A percentile compares a stretch with the other conserved stretches of the same genome.
Evolutionary conservation across 2,888 invertebrate species (phyloP).

Genomic region (Capitulum mitella): DNA sequence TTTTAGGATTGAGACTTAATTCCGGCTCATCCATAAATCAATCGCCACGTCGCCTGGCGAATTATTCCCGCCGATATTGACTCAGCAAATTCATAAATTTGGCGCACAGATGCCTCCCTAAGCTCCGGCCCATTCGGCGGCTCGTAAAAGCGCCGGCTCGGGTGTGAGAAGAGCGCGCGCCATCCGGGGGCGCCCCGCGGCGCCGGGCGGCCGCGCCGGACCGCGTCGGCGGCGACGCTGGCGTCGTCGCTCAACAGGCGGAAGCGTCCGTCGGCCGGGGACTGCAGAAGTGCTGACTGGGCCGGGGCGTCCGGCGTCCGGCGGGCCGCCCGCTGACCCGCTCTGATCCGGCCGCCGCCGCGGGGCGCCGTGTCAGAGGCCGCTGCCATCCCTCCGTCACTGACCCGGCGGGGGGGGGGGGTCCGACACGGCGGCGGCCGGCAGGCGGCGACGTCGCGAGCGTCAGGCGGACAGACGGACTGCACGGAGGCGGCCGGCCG

Average conservation of each 20-base stretch:
- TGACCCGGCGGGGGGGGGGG: too few species aligned
- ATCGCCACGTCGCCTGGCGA: not conserved
- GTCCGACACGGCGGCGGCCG: too few species aligned
- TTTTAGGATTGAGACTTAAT: not conserved
- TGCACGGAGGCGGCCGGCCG: too few species aligned
- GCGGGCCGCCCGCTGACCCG: not conserved
- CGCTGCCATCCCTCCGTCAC: too few species aligned
- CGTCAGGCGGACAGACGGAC: too few species aligned
- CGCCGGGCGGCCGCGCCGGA: not conserved
- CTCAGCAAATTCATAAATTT: slow-evolving; percentile 21
- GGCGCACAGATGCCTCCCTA: not conserved
- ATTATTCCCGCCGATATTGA: slow-evolving; percentile 3
- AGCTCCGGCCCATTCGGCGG: not conserved
- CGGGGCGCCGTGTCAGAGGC: too few species aligned
- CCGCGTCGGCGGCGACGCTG: not conserved
- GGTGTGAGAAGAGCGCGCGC: not conserved
- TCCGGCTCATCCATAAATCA: slow-evolving; percentile 8
- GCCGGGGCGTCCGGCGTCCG: not conserved
- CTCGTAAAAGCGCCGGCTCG: slow-evolving; percentile 2
- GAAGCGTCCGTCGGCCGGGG: not conserved
- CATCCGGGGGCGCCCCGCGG: not conserved
- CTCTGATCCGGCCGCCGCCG: too few species aligned
- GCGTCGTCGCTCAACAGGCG: not conserved
- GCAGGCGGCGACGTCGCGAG: not conserved
- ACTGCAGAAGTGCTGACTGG: not conserved